phyloP scores from a whole-genome alignment of 2,113 vertebrate genomes.

The Pseudopodoces humilis region DNA sequence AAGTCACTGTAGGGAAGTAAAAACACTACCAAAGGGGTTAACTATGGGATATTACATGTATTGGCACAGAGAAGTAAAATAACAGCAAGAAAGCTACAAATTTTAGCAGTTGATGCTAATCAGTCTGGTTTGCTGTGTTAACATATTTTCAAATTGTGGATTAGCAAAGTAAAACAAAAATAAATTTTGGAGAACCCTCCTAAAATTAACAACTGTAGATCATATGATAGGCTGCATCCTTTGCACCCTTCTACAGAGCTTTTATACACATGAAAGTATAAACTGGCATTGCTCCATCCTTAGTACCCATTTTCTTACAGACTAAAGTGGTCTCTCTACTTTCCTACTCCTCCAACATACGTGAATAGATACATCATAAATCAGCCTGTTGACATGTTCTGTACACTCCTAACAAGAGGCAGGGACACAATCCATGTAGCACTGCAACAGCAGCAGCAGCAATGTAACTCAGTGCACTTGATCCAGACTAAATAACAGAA shows the following conservation, averaged over 20 bases:
- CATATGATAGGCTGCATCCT: not conserved
- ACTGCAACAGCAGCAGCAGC: not conserved
- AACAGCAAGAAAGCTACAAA: not conserved
- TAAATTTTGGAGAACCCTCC: not conserved
- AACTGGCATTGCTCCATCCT: not conserved
- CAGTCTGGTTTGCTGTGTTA: not conserved
- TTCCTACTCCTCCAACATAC: not conserved
- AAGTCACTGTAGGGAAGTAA: not conserved
- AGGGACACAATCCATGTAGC: not conserved
- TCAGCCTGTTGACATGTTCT: not conserved
- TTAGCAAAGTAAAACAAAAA: not conserved
- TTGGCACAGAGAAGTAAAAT: not conserved
- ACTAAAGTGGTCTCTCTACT: not conserved
- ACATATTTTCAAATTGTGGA: not conserved
- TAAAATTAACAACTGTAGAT: not conserved
- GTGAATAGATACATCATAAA: not conserved
- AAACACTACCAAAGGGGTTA: not conserved
- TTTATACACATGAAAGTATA: not conserved
- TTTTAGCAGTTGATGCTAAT: not conserved
- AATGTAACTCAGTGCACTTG: not conserved
- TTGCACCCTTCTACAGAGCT: rapidly evolving
- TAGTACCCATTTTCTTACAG: not conserved
- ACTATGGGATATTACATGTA: not conserved
- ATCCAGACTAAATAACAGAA: not conserved
- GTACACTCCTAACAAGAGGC: not conserved